Percentiles rank a stretch among this genome's conserved stretches.
phyloP scores from a whole-genome alignment of 2,113 vertebrate species.

The Todiramphus saurophagus region DNA sequence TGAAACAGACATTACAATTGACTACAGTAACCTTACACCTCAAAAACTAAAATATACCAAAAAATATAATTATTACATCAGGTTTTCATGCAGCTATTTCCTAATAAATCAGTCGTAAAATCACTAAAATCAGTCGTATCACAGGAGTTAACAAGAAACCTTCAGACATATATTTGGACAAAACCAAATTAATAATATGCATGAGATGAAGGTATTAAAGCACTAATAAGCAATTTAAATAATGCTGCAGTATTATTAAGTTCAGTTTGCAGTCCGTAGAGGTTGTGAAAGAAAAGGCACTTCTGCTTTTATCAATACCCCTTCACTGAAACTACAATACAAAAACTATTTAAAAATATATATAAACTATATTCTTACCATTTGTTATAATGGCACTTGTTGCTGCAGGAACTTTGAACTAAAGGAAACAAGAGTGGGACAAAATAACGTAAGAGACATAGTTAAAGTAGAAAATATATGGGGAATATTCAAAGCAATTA shows the following conservation, averaged over 20 bases:
- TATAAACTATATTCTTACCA: conserved; percentile 69
- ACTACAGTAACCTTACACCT: neutral
- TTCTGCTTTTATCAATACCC: neutral
- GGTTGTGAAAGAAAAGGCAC: neutral
- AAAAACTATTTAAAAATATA: neutral
- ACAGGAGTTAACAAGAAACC: neutral
- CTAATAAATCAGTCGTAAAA: no score
- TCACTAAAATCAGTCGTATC: neutral
- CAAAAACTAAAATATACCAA: neutral
- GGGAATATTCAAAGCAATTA: neutral
- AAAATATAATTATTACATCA: neutral
- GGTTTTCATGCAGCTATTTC: neutral
- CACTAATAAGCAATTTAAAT: neutral
- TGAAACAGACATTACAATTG: neutral
- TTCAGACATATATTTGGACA: neutral
- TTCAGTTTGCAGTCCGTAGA: neutral
- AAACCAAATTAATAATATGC: neutral
- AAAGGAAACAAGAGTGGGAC: neutral
- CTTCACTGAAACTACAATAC: neutral
- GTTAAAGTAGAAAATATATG: neutral
- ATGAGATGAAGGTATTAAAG: no score
- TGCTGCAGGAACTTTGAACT: conserved; percentile 86
- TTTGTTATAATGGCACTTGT: conserved; percentile 87
- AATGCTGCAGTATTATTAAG: neutral
- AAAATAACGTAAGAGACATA: neutral